Evolutionary conservation across 1,140 invertebrate species (phyloP).

Genomic region (Heliconius himera): DNA sequence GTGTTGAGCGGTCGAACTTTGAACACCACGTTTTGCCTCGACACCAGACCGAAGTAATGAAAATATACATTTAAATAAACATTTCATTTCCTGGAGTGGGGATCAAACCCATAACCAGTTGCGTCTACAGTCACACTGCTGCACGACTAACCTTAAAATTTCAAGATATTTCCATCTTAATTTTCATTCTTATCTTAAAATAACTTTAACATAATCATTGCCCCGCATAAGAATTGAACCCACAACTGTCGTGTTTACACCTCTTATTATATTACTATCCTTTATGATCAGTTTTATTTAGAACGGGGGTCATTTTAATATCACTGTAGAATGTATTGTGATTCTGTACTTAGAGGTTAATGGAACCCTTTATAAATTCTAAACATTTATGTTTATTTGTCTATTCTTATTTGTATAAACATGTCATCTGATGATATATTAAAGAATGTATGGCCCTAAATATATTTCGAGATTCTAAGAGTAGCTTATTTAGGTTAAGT

Average conservation of each 20-base stretch:
- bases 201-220: too few relatives aligned
- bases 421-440: neutral
- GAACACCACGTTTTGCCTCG: too few relatives aligned
- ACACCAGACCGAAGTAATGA: too few relatives aligned
- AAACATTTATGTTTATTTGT: neutral
- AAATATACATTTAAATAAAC: too few relatives aligned
- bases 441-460: neutral
- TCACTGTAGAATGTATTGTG: neutral
- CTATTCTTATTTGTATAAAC: neutral
- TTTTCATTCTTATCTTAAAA: too few relatives aligned
- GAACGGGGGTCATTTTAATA: conserved; percentile 4
- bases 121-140: too few relatives aligned
- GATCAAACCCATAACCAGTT: too few relatives aligned
- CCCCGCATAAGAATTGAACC: neutral
- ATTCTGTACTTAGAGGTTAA: neutral
- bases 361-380: neutral
- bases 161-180: too few relatives aligned
- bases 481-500: neutral
- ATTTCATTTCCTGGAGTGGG: too few relatives aligned
- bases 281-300: neutral
- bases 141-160: too few relatives aligned
- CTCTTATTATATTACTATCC: neutral
- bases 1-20: too few relatives aligned
- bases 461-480: neutral
- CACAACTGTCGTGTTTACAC: neutral